These are phyloP conservation scores for Bolinopsis microptera DNA, from an alignment of 37 sponge, comb jelly and placozoan genomes.

Conservation along the genomic window DNA sequence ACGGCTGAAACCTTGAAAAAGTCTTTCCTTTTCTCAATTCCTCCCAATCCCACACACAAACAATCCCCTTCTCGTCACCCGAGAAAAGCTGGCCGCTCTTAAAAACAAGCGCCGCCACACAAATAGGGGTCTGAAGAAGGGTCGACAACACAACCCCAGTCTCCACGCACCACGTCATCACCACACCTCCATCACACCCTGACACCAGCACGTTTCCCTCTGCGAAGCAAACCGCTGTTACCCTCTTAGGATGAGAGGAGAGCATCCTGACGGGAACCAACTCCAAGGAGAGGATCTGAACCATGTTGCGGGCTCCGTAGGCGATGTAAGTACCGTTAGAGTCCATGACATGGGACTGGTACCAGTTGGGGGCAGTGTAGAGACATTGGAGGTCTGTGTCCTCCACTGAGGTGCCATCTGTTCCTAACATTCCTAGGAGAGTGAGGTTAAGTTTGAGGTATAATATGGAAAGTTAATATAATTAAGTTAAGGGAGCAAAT, in stretches of 20 bases:
- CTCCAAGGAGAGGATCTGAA: background rate
- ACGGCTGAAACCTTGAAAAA: background rate
- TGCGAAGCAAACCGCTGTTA: background rate
- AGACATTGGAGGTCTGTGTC: background rate
- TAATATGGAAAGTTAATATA: too few relatives aligned
- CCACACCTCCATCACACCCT: slow-evolving; percentile 58
- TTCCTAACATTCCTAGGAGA: background rate
- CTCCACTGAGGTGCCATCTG: background rate
- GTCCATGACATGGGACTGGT: slow-evolving; percentile 39
- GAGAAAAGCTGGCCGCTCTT: background rate
- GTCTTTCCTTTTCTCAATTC: background rate
- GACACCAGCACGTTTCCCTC: slow-evolving; percentile 29
- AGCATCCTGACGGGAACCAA: slow-evolving; percentile 50
- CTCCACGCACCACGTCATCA: background rate
- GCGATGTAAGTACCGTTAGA: background rate
- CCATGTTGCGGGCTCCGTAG: slow-evolving; percentile 60
- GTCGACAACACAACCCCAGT: background rate
- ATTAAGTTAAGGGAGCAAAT: too few relatives aligned
- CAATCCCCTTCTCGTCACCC: slow-evolving; percentile 49
- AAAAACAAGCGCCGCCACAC: background rate
- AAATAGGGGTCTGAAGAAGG: background rate
- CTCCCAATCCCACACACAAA: slow-evolving; percentile 34
- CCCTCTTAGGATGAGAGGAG: slow-evolving; percentile 30
- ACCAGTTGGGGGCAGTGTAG: slow-evolving; percentile 66
- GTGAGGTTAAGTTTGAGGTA: too few relatives aligned